phyloP scores from a whole-genome alignment of 2,888 invertebrate species.

The Platycheirus albimanus region DNA sequence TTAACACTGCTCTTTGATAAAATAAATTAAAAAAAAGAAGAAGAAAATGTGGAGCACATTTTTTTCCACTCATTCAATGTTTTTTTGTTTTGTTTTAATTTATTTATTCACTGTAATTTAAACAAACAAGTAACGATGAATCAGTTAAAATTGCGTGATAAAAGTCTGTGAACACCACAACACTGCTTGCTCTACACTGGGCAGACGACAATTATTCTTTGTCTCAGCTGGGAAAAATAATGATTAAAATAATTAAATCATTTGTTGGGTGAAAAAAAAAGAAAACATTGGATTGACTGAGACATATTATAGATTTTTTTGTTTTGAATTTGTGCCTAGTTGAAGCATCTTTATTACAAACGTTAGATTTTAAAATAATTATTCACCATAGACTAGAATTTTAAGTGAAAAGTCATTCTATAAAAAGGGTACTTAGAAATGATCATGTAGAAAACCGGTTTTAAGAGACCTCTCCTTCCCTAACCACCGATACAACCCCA shows the following conservation, averaged over 20 bases:
- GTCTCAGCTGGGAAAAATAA: constrained; percentile 12
- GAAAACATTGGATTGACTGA: no score
- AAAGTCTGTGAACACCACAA: constrained; percentile 38
- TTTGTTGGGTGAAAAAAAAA: no score
- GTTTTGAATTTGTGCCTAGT: no score
- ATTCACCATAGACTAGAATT: no score
- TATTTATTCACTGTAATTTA: constrained; percentile 13
- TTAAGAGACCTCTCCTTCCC: no score
- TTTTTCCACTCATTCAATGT: constrained; percentile 20
- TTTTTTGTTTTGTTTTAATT: constrained; percentile 5
- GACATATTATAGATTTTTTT: no score
- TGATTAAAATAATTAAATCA: neutral
- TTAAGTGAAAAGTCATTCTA: no score
- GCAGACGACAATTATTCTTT: constrained; percentile 30
- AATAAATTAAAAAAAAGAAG: neutral
- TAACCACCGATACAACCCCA: no score
- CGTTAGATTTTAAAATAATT: no score
- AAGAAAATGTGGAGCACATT: constrained; percentile 34
- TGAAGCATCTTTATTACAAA: no score
- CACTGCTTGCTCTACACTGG: neutral
- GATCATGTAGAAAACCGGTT: no score
- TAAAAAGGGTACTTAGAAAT: no score
- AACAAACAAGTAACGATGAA: constrained; percentile 40
- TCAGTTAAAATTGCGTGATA: constrained; percentile 47
- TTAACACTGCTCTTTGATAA: constrained; percentile 46